Evolutionary conservation across 1,140 invertebrate species (phyloP), one percentile per base, ranked within the genome.

Genomic region (Adelges cooleyi): DNA sequence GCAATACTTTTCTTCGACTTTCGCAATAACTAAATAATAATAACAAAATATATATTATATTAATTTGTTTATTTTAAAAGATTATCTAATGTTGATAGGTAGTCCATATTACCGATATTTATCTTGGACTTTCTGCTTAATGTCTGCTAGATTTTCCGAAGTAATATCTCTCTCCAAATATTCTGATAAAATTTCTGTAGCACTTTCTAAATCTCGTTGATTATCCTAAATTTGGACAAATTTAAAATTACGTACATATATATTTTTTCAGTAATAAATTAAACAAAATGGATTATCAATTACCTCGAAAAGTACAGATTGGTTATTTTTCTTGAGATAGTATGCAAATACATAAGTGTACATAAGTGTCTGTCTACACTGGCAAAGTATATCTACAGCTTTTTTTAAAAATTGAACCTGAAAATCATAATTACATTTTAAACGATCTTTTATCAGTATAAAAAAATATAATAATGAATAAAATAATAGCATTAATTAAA

Each of bases 301-400:
- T 73, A 82, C 80, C 76, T 98, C 95, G 81, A 98, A 99, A 73
- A 99, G 96, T 75, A 93, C 90, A 71, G 93, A 95, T 77, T 99
- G 95, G 81, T 98, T 98, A 79, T 95, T 98, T 80, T 95, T 95
- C 73, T 86, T 84, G 72, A 98, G 81, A 76, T 98, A 99, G 78
- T 95, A 99, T 71, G 95, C 96, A 82, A 99, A 99, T 59, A 97
- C 95, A 76, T 98, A 98, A 59, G 95, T 98, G 79, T 95, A 99
- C 94, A 98, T 98, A 10, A 99, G 80, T 20, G 95, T 98, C 77
- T 97, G 93, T 66, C 95, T 81, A 78, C 95, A 99, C 74, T 92
- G 89, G 78, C 93, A 97, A 25, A 99, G 81, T 74, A 98, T 94
- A 78, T 98, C 95, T 52, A 98, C 95, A 56, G 95, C 95, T 77